Conservation (phyloP, 2,888 invertebrate species). For the Coecobrya sp. region DNA sequence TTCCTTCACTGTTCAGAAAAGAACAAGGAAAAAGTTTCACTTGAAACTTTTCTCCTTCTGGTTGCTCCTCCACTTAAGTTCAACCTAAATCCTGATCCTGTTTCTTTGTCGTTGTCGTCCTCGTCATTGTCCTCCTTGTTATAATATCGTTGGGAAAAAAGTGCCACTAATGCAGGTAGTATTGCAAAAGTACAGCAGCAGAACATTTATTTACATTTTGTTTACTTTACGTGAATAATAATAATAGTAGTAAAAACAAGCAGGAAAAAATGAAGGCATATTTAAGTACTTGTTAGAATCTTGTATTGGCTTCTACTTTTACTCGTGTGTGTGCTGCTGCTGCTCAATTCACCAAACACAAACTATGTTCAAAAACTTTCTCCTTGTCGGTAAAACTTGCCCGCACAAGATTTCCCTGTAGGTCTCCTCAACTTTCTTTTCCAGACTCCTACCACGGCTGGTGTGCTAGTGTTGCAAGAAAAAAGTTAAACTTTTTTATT, state of each 20-base stretch:
- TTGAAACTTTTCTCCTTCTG: constrained; percentile 28
- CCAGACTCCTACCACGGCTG: background rate
- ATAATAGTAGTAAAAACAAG: background rate
- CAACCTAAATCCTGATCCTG: constrained; percentile 5
- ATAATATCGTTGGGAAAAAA: background rate
- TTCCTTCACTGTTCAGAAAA: background rate
- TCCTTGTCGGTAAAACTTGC: background rate
- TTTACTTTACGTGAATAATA: constrained; percentile 34
- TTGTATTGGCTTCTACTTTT: constrained; percentile 9
- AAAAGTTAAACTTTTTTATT: background rate
- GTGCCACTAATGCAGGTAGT: background rate
- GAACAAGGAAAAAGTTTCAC: constrained; percentile 19
- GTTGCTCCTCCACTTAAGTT: background rate
- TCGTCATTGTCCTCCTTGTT: background rate
- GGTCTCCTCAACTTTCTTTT: constrained; percentile 2
- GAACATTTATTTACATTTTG: background rate
- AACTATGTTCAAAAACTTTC: constrained; percentile 12
- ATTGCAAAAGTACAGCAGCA: background rate
- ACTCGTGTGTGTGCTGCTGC: background rate
- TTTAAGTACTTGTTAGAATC: constrained; percentile 35
- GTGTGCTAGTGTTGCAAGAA: background rate
- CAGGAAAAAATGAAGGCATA: background rate
- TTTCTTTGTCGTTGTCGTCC: background rate
- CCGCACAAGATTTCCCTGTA: constrained; percentile 50
- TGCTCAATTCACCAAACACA: background rate